Evolutionary conservation across 2,113 vertebrate species (phyloP).

Genomic region (Cyanoramphus novaezelandiae): DNA sequence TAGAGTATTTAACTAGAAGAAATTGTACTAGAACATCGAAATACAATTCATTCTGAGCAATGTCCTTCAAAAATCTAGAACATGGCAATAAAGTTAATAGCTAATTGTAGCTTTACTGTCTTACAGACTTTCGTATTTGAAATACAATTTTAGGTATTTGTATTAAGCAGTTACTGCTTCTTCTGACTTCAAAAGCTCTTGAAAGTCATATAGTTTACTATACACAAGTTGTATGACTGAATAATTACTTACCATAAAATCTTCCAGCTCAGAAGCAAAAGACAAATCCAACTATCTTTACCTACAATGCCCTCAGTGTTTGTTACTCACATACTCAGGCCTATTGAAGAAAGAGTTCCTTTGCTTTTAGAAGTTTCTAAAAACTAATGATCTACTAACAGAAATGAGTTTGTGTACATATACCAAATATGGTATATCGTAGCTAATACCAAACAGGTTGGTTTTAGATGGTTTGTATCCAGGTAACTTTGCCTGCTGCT

Average conservation of each 20-base stretch:
- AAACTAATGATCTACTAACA: not conserved
- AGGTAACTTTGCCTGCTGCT: not conserved
- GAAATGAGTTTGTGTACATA: not conserved
- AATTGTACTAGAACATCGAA: not conserved
- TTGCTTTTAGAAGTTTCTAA: not conserved
- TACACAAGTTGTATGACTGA: not conserved
- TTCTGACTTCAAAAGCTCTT: not conserved
- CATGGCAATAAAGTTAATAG: not conserved
- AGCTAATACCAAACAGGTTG: not conserved
- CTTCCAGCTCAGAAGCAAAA: not conserved
- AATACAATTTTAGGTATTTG: not conserved
- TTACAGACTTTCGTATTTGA: not conserved
- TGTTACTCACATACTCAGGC: not conserved
- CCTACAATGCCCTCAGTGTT: not conserved
- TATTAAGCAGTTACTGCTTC: not conserved
- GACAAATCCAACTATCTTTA: not conserved
- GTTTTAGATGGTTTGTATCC: not conserved
- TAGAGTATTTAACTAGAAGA: not conserved
- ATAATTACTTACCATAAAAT: not conserved
- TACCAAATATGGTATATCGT: not conserved
- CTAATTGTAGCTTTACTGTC: not conserved
- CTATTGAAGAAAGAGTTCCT: not conserved
- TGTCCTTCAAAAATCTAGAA: not conserved
- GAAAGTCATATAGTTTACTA: not conserved
- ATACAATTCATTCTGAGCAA: not conserved